A percentile compares a stretch with the other conserved stretches of the same genome.
Evolutionary conservation across 37 sponge, comb jelly and placozoan species (phyloP).

Genomic region (Petrosia ficiformis): DNA sequence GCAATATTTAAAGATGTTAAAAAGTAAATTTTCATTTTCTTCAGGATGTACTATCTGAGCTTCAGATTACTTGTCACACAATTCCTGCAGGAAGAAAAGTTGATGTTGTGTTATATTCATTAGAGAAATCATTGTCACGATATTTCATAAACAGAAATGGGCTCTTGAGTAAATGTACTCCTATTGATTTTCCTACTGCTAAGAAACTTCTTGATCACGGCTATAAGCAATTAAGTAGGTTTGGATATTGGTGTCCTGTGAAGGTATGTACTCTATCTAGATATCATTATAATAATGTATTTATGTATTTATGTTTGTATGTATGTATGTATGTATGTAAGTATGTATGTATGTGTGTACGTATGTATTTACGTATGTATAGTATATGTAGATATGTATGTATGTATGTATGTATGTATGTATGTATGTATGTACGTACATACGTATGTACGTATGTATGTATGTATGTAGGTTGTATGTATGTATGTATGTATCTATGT

Average conservation of each 20-base stretch:
- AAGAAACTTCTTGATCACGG: slow-evolving; percentile 69
- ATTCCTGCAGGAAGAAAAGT: slow-evolving; percentile 69
- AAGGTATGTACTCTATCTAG: slow-evolving; percentile 44
- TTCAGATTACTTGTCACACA: slow-evolving; percentile 52
- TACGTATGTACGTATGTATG: no score
- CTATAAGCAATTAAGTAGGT: slow-evolving; percentile 82
- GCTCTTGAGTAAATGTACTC: slow-evolving; percentile 71
- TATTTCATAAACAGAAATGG: slow-evolving; percentile 63
- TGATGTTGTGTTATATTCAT: slow-evolving; percentile 58
- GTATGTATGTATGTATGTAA: no score
- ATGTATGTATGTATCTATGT: no score
- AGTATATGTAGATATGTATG: background rate
- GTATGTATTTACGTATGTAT: no score
- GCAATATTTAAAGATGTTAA: no score
- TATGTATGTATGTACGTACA: no score
- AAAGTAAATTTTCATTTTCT: no score
- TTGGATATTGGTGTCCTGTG: slow-evolving; percentile 91
- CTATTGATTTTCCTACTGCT: slow-evolving; percentile 50
- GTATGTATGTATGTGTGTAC: no score
- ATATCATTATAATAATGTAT: background rate
- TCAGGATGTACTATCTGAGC: slow-evolving; percentile 77
- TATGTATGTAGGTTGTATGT: no score
- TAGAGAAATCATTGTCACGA: slow-evolving; percentile 45
- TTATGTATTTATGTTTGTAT: background rate
- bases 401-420: background rate